Percentiles rank a stretch among this genome's conserved stretches.
Evolutionary conservation across 2,888 invertebrate species (phyloP).

Genomic region (Meganola albula): DNA sequence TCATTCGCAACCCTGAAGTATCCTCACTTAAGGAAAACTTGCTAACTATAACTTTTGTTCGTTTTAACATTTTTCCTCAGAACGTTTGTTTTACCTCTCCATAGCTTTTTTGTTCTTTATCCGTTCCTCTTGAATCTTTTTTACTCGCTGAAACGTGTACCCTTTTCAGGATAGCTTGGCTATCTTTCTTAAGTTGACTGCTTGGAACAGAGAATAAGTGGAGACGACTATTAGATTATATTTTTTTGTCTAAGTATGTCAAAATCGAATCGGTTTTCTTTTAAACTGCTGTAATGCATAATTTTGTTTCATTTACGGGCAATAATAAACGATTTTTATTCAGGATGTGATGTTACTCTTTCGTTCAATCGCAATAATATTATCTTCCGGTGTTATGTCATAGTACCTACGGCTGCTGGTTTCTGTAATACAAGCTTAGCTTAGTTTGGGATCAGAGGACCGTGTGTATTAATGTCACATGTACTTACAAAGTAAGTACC

Average conservation of each 20-base stretch:
- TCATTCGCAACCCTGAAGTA: constrained; percentile 37
- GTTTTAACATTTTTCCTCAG: constrained; percentile 67
- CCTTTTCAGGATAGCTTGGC: constrained; percentile 72
- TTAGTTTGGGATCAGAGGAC: no score
- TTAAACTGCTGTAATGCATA: no score
- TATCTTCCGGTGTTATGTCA: no score
- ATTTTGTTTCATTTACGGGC: no score
- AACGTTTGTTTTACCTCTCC: constrained; percentile 38
- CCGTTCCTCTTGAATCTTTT: constrained; percentile 59
- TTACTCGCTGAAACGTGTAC: constrained; percentile 70
- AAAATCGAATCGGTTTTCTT: background rate
- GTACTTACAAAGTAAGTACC: no score
- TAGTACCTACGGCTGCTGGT: no score
- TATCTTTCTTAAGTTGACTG: constrained; percentile 75
- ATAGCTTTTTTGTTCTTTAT: constrained; percentile 37
- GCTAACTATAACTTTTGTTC: constrained; percentile 64
- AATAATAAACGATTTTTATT: no score
- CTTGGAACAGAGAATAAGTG: constrained; percentile 36
- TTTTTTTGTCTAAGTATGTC: background rate
- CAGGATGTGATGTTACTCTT: no score
- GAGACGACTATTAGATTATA: constrained; percentile 32
- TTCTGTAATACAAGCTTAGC: no score
- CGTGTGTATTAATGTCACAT: no score
- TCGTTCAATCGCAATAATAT: no score
- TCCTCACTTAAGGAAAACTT: constrained; percentile 64